Conservation (phyloP, 1,140 invertebrate species). For the Telenomus remus region DNA sequence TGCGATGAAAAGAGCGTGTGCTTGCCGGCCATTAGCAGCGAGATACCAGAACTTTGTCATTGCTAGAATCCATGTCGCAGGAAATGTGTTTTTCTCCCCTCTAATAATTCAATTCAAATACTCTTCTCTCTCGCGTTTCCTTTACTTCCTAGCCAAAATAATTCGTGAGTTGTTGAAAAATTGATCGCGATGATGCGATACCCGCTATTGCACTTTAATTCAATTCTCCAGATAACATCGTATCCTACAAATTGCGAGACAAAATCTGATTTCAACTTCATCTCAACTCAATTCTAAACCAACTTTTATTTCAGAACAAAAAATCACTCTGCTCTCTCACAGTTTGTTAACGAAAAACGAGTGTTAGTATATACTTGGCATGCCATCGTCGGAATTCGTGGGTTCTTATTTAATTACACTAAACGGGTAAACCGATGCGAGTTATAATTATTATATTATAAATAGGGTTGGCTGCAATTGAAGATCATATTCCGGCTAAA, state of each 20-base stretch:
- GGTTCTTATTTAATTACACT: no score
- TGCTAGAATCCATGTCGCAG: slow-evolving; percentile 51
- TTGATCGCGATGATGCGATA: slow-evolving; percentile 67
- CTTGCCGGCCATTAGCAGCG: slow-evolving; percentile 63
- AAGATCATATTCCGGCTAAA: slow-evolving; percentile 61
- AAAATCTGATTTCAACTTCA: no score
- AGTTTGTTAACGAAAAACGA: no score
- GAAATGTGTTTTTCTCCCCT: slow-evolving; percentile 55
- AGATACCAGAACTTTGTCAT: slow-evolving; percentile 67
- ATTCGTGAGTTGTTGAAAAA: slow-evolving; percentile 69
- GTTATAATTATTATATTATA: slow-evolving; percentile 52
- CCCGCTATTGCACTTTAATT: slow-evolving; percentile 67
- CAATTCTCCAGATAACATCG: slow-evolving; percentile 69
- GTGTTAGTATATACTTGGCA: no score
- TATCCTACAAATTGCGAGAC: slow-evolving; percentile 7
- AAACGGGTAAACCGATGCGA: slow-evolving; percentile 1
- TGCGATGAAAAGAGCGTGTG: slow-evolving; percentile 60
- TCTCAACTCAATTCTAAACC: no score
- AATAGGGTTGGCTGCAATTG: slow-evolving; percentile 36
- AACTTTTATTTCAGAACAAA: no score
- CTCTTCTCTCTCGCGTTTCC: slow-evolving; percentile 28
- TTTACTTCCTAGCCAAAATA: slow-evolving; percentile 34
- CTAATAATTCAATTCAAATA: slow-evolving; percentile 72
- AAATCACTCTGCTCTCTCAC: no score
- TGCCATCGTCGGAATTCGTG: no score